Evolutionary conservation across 2,113 vertebrate species (phyloP).

Genomic region (Catharus fuscescens): DNA sequence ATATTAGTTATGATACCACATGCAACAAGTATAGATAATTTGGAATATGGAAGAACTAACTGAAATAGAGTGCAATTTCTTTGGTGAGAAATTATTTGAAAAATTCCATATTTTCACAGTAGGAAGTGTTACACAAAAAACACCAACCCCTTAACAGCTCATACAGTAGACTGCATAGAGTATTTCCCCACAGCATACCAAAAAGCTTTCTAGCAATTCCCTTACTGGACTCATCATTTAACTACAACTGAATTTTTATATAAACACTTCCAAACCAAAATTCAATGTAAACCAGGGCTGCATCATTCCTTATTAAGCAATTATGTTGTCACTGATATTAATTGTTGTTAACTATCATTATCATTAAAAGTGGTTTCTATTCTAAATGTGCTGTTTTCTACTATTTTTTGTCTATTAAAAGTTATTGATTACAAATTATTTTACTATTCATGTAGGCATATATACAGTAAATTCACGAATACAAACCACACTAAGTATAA

Average conservation of each 20-base stretch:
- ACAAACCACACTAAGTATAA: too few relatives aligned
- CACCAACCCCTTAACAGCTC: fast-evolving
- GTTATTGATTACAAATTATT: neutral
- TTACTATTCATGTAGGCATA: neutral
- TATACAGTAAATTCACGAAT: too few relatives aligned
- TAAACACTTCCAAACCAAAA: neutral
- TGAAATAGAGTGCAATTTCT: neutral
- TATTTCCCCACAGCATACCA: neutral
- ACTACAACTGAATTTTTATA: neutral
- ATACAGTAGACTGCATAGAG: neutral
- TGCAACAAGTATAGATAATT: neutral
- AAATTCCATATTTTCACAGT: neutral
- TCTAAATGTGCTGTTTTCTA: neutral
- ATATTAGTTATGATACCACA: neutral
- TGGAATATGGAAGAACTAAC: neutral
- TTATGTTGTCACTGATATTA: neutral
- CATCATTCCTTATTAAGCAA: neutral
- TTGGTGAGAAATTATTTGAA: neutral
- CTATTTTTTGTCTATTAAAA: neutral
- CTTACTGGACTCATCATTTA: neutral
- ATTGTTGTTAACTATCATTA: neutral
- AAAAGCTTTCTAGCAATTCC: neutral
- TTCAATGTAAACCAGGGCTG: fast-evolving
- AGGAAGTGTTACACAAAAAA: neutral
- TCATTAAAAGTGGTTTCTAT: neutral